Conservation (phyloP, 2,888 invertebrate genomes). For the Drosophila formosana region DNA sequence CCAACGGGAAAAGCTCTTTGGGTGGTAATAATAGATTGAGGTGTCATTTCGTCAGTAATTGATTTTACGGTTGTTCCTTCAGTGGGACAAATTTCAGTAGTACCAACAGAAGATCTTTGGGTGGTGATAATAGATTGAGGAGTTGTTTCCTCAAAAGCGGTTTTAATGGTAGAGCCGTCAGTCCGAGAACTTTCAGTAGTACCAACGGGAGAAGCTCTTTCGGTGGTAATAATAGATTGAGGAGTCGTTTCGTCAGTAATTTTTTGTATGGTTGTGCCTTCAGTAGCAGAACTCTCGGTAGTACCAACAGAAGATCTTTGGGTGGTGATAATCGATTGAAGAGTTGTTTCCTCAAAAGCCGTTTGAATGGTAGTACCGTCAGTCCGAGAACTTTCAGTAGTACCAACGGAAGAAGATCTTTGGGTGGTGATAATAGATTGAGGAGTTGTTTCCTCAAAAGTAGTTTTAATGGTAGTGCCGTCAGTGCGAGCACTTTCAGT, state of each 20-base stretch:
- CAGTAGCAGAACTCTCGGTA: neutral
- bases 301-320: neutral
- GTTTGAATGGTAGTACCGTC: neutral
- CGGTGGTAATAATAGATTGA: neutral
- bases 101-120: neutral
- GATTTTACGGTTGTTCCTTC: neutral
- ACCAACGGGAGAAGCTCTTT: neutral
- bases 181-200: neutral
- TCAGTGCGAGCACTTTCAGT: neutral
- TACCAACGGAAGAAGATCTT: neutral
- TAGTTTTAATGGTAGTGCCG: neutral
- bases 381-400: neutral
- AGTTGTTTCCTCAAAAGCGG: neutral
- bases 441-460: neutral
- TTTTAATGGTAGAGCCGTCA: neutral
- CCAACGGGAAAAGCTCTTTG: neutral
- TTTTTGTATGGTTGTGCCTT: neutral
- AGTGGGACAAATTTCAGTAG: neutral
- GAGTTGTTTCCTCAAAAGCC: neutral
- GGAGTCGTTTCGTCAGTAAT: neutral
- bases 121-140: neutral
- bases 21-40: neutral
- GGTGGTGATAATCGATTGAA: neutral
- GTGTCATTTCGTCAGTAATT: constrained; percentile 1
- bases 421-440: neutral